These are phyloP conservation scores for Rallus crepitans DNA, from an alignment of 2,797 vertebrate genomes.

Conservation along the genomic window DNA sequence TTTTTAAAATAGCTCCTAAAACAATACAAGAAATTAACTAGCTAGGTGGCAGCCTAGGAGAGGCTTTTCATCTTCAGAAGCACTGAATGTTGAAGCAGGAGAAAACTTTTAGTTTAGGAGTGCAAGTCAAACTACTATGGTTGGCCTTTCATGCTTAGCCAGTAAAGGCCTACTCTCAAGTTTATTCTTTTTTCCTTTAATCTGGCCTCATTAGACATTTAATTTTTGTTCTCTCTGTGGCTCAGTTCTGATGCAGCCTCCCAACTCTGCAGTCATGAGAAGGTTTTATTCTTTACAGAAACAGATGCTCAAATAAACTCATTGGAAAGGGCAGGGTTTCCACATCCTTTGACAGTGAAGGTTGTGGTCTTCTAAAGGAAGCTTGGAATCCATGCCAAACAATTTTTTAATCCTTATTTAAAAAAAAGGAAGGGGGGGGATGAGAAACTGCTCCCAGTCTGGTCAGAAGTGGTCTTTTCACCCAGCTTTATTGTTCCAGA, in stretches of 20 bases:
- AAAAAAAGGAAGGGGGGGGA: background rate
- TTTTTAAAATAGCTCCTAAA: constrained; percentile 43
- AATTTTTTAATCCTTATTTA: background rate
- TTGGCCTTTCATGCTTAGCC: background rate
- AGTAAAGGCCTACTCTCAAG: background rate
- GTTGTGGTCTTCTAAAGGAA: constrained; percentile 36
- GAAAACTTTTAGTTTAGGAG: background rate
- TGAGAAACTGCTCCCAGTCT: background rate
- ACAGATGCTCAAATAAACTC: constrained; percentile 2
- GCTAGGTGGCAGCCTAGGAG: constrained; percentile 62
- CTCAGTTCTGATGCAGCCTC: background rate
- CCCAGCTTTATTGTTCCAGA: background rate
- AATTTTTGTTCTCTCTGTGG: background rate
- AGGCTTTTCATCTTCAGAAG: constrained; percentile 34
- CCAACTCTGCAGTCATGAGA: background rate
- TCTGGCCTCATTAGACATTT: background rate
- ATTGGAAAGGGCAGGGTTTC: background rate
- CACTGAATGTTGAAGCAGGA: background rate
- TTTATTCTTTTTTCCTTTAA: constrained; percentile 11
- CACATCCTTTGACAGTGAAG: constrained; percentile 27
- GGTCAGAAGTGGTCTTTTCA: background rate
- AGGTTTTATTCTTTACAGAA: constrained; percentile 37
- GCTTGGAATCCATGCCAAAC: background rate
- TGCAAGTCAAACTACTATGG: background rate
- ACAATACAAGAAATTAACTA: constrained; percentile 50